Evolutionary conservation across 2,888 invertebrate genomes (phyloP).

Genomic region (Caenorhabditis becei): DNA sequence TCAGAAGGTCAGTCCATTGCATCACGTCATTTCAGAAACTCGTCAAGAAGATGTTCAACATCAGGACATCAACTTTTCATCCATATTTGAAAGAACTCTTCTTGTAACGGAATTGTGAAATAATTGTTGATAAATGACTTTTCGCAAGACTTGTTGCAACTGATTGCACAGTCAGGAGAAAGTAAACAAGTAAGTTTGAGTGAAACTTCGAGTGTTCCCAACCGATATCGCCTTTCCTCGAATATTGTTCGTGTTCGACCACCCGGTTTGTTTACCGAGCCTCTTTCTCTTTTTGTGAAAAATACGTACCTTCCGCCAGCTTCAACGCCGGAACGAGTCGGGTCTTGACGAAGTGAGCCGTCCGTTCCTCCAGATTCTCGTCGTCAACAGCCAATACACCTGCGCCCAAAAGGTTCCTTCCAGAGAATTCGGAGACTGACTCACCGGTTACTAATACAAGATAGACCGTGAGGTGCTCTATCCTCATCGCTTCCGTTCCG

Average conservation of each 20-base stretch:
- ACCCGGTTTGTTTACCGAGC: conserved; percentile 16
- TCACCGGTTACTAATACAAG: conserved; percentile 4
- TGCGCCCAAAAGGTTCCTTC: background rate
- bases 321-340: conserved; percentile 25
- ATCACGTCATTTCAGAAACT: too few relatives aligned
- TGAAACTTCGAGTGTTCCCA: background rate
- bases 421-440: background rate
- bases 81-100: too few relatives aligned
- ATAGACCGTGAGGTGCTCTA: conserved; percentile 26
- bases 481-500: conserved; percentile 30
- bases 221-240: background rate
- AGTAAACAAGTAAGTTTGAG: too few relatives aligned
- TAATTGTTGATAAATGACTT: too few relatives aligned
- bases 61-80: too few relatives aligned
- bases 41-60: too few relatives aligned
- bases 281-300: background rate
- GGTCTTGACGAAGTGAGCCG: conserved; percentile 5
- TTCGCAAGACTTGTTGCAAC: too few relatives aligned
- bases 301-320: conserved; percentile 4
- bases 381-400: conserved; percentile 10
- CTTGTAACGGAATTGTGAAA: too few relatives aligned
- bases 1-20: too few relatives aligned
- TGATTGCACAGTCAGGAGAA: too few relatives aligned
- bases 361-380: background rate
- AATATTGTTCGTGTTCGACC: conserved; percentile 10